Conservation (phyloP, 2,888 invertebrate genomes). For the Ptilodon capucinus region DNA sequence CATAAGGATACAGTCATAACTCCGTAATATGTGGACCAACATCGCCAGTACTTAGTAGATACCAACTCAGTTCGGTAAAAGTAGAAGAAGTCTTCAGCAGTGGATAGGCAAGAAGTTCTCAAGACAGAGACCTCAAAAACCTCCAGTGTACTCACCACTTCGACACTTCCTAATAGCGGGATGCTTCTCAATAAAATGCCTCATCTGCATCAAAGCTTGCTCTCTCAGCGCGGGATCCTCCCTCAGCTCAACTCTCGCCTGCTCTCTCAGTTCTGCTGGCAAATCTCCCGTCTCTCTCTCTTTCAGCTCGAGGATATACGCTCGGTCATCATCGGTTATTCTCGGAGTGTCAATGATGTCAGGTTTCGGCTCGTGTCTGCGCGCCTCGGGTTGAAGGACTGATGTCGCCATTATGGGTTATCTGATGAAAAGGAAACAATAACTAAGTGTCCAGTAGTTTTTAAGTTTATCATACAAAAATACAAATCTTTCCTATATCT, state of each 20-base stretch:
- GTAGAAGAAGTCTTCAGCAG: no score
- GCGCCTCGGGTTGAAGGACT: conserved; percentile 70
- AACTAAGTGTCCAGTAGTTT: neutral
- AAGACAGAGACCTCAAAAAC: no score
- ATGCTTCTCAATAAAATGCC: conserved; percentile 92
- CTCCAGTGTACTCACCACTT: conserved; percentile 78
- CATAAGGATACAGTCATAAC: no score
- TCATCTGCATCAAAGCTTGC: conserved; percentile 89
- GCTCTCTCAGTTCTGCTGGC: conserved; percentile 81
- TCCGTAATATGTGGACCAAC: no score
- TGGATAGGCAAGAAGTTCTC: no score
- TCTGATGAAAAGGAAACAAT: conserved; percentile 24
- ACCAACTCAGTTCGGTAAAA: no score
- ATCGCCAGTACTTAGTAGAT: no score
- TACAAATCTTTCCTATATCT: no score
- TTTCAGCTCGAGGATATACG: conserved; percentile 56
- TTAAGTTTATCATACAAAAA: no score
- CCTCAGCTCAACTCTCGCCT: conserved; percentile 88
- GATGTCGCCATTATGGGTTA: conserved; percentile 70
- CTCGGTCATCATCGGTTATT: conserved; percentile 66
- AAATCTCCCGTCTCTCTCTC: conserved; percentile 72
- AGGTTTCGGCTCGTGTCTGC: conserved; percentile 61
- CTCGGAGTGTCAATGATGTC: conserved; percentile 54
- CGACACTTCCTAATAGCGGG: conserved; percentile 91
- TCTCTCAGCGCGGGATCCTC: conserved; percentile 90